These are phyloP conservation scores for Steatornis caripensis DNA, from an alignment of 2,113 vertebrate genomes.

Conservation along the genomic window DNA sequence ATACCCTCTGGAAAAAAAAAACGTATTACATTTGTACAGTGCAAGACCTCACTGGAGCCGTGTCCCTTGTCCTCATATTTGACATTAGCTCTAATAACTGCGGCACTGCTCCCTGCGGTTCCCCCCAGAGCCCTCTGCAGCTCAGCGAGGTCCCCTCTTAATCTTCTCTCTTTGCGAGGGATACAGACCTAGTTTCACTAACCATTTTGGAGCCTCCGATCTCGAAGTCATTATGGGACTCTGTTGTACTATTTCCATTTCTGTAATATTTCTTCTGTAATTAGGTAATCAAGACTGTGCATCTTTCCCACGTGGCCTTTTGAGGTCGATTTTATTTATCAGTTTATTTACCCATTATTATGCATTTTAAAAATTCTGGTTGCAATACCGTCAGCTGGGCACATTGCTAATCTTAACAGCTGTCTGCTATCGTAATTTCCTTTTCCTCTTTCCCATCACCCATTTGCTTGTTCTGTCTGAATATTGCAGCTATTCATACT, in stretches of 20 bases:
- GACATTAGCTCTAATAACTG: conserved; percentile 48
- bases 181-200: conserved; percentile 32
- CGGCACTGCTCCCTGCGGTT: neutral
- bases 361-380: neutral
- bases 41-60: conserved; percentile 41
- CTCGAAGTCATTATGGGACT: conserved; percentile 16
- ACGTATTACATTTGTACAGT: conserved; percentile 25
- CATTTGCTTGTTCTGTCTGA: neutral
- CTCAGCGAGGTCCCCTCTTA: conserved; percentile 29
- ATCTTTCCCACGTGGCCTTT: conserved; percentile 8
- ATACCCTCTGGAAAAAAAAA: conserved; percentile 58
- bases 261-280: conserved; percentile 18
- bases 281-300: conserved; percentile 45
- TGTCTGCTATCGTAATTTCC: neutral
- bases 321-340: conserved; percentile 30
- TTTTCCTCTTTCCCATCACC: neutral
- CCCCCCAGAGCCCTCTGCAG: conserved; percentile 1
- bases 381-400: neutral
- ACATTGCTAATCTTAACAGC: neutral
- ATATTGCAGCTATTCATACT: neutral
- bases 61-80: conserved; percentile 26
- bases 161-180: conserved; percentile 35
- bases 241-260: conserved; percentile 31
- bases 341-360: conserved; percentile 26
- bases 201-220: neutral